phyloP scores from a whole-genome alignment of 2,113 vertebrate genomes.

The Paratilapia polleni region DNA sequence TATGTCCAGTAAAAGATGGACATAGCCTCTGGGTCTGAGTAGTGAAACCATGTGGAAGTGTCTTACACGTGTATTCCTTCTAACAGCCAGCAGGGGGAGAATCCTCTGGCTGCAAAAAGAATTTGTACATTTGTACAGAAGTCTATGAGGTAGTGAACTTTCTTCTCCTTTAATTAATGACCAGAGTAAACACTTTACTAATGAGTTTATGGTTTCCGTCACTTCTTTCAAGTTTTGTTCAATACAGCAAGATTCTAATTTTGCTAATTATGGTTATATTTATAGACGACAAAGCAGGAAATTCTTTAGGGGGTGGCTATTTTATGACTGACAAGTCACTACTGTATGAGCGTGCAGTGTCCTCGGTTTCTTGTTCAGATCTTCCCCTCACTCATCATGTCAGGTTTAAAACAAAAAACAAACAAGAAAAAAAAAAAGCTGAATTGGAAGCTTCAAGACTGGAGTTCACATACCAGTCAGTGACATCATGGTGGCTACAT shows the following conservation, averaged over 20 bases:
- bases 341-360: background rate
- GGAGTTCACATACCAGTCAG: background rate
- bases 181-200: background rate
- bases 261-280: background rate
- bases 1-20: background rate
- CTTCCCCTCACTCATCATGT: background rate
- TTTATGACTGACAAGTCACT: background rate
- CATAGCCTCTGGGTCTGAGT: background rate
- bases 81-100: background rate
- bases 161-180: background rate
- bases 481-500: background rate
- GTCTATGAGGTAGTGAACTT: background rate
- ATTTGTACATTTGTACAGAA: background rate
- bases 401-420: too few species aligned
- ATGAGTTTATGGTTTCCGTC: background rate
- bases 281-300: background rate
- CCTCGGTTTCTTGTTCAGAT: background rate
- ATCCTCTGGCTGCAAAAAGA: background rate
- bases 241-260: background rate
- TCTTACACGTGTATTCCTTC: background rate
- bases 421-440: too few species aligned
- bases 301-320: background rate
- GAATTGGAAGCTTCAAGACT: background rate
- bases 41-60: background rate
- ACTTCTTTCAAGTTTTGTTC: background rate